A percentile compares a stretch with the other conserved stretches of the same genome.
Evolutionary conservation across 2,888 invertebrate genomes (phyloP).

Genomic region (Drosophila sordidula): DNA sequence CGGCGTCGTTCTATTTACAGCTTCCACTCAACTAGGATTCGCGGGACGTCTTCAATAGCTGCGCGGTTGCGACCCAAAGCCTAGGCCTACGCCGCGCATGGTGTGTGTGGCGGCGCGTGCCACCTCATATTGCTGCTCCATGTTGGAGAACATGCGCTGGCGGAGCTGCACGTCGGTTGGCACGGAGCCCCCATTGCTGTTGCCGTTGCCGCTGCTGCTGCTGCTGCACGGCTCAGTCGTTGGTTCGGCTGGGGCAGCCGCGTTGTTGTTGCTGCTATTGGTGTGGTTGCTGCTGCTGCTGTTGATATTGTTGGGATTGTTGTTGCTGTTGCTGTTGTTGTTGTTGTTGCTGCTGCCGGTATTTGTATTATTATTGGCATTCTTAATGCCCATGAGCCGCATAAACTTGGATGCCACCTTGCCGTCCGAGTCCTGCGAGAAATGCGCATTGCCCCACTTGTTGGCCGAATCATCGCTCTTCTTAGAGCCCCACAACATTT

Average conservation of each 20-base stretch:
- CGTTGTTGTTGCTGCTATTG: constrained; percentile 28
- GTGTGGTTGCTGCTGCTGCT: constrained; percentile 20
- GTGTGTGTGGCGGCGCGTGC: constrained; percentile 98
- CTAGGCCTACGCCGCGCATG: constrained; percentile 94
- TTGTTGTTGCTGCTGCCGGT: constrained; percentile 14
- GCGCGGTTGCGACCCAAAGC: constrained; percentile 88
- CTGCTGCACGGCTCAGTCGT: constrained; percentile 19
- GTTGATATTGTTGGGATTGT: constrained; percentile 19
- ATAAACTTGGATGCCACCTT: constrained; percentile 97
- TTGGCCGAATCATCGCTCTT: constrained; percentile 85
- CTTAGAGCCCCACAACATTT: constrained; percentile 95
- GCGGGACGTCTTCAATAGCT: constrained; percentile 65
- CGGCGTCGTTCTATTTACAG: constrained; percentile 43
- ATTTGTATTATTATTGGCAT: constrained; percentile 26
- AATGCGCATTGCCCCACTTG: constrained; percentile 93
- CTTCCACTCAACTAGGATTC: constrained; percentile 12
- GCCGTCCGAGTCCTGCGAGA: constrained; percentile 96
- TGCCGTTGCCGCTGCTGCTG: constrained; percentile 22
- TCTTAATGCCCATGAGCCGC: constrained; percentile 95
- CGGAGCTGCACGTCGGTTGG: constrained; percentile 82
- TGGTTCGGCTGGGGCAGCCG: constrained; percentile 10
- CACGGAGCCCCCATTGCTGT: constrained; percentile 21
- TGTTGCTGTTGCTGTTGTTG: constrained; percentile 10
- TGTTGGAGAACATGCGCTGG: constrained; percentile 95
- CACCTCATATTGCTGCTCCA: constrained; percentile 98